Evolutionary conservation across 1,140 invertebrate species (phyloP), one percentile per base, ranked within the genome.

Genomic region (Drosophila prosaltans): DNA sequence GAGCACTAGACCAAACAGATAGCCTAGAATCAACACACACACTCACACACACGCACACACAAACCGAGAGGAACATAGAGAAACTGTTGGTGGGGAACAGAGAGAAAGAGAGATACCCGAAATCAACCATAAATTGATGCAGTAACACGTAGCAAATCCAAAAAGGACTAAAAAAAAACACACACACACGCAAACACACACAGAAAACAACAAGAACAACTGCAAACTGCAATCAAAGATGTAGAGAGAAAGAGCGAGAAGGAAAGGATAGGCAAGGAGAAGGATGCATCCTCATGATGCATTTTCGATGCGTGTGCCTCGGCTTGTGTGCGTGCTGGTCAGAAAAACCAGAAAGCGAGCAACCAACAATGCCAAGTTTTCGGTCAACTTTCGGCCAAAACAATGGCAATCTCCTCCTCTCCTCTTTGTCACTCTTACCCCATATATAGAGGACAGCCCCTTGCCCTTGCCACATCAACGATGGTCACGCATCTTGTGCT

Each of bases 311-410:
- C 61, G 45, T 51, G 45, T 51, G 45, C 21, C 45, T 51, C 21
- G 45, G 16, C 45, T 21, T 48, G 16, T 40, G 6, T 30, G 63
- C 21, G 32, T 16, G 40, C 60, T 65, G 68, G 74, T 45, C 65
- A 72, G 77, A 72, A 70, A 86, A 78, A 76, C 75, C 78, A 68
- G 76, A 88, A 80, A 83, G 74, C 84, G 76, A 89, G 83, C 80
- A 84, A 84, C 84, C 84, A 89, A 88, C 78, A 88, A 88, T 88
- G 84, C 84, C 84, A 88, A 88, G 84, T 89, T 88, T 88, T 88
- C 78, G 84, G 84, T 88, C 84, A 88, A 88, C 84, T 88, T 88
- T 88, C 84, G 80, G 85, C 84, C 85, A 88, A 86, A 88, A 86
- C 83, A 86, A 83, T 86, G 82, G 80, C 74, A 68, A 78, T 58